A percentile compares a stretch with the other conserved stretches of the same genome.
Evolutionary conservation across 2,888 invertebrate genomes (phyloP).

Genomic region (Eustalomyia histrio): DNA sequence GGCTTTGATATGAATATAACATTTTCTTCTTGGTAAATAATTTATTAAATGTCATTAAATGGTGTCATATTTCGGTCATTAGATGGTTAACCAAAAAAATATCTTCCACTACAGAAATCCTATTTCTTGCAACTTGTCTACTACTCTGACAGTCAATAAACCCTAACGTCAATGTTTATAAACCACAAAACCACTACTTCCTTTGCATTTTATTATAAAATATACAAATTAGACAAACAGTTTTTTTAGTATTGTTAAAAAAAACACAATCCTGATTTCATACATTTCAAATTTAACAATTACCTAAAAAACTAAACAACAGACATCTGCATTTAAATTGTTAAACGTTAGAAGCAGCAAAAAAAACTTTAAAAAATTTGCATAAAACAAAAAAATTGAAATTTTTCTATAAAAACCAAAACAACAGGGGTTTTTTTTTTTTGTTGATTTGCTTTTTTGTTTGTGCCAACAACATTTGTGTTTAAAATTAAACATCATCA

Average conservation of each 20-base stretch:
- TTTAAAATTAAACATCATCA: conserved; percentile 59
- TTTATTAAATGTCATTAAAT: too few relatives aligned
- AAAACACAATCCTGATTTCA: conserved; percentile 18
- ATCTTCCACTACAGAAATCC: neutral
- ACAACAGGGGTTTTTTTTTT: conserved; percentile 60
- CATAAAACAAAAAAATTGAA: conserved; percentile 55
- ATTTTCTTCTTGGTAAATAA: too few relatives aligned
- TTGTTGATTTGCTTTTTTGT: conserved; percentile 7
- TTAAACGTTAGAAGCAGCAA: conserved; percentile 6
- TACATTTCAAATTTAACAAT: conserved; percentile 54
- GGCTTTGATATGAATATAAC: too few relatives aligned
- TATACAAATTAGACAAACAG: conserved; percentile 45
- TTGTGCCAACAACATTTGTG: conserved; percentile 46
- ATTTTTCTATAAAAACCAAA: conserved; percentile 10
- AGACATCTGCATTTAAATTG: conserved; percentile 61
- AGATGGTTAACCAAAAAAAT: too few relatives aligned
- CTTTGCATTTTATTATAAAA: conserved; percentile 25
- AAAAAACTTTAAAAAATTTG: conserved; percentile 50
- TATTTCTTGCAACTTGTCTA: neutral
- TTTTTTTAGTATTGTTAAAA: conserved; percentile 11
- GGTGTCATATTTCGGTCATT: too few relatives aligned
- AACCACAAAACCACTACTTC: conserved; percentile 38
- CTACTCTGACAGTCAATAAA: conserved; percentile 10
- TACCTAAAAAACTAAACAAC: conserved; percentile 23
- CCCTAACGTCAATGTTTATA: conserved; percentile 6